Evolutionary conservation across 1,140 invertebrate species (phyloP).

Genomic region (Octopus bimaculoides): DNA sequence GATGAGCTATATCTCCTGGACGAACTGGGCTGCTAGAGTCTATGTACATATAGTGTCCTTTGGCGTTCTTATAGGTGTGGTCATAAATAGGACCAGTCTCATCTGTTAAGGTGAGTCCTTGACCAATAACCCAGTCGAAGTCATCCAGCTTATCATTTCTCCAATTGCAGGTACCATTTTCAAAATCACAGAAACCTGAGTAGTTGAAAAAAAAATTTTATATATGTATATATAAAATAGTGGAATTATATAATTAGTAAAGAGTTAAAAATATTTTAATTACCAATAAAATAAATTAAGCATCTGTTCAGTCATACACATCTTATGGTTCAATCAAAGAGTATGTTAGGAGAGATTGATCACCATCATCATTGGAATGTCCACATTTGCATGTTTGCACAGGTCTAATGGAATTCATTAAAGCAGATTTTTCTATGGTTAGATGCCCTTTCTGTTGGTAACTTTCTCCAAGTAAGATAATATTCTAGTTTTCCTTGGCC

Average conservation of each 20-base stretch:
- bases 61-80: conserved; percentile 35
- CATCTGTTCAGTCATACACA: too few relatives aligned
- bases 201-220: conserved; percentile 22
- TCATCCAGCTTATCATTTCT: conserved; percentile 32
- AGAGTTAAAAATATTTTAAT: neutral
- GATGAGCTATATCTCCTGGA: conserved; percentile 37
- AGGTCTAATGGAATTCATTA: too few relatives aligned
- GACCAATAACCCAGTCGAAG: conserved; percentile 45
- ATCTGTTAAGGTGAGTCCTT: conserved; percentile 25
- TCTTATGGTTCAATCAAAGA: too few relatives aligned
- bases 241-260: neutral
- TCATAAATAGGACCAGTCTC: conserved; percentile 45
- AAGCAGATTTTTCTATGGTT: too few relatives aligned
- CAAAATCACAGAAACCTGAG: conserved; percentile 33
- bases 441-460: too few relatives aligned
- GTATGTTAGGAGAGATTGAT: too few relatives aligned
- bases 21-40: conserved; percentile 41
- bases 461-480: too few relatives aligned
- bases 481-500: too few relatives aligned
- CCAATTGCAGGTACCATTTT: conserved; percentile 42
- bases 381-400: too few relatives aligned
- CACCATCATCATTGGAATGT: too few relatives aligned
- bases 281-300: neutral
- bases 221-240: neutral
- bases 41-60: conserved; percentile 46